Percentiles rank a stretch among this genome's conserved stretches.
phyloP scores from a whole-genome alignment of 2,888 invertebrate species.

The Thumatha senex region DNA sequence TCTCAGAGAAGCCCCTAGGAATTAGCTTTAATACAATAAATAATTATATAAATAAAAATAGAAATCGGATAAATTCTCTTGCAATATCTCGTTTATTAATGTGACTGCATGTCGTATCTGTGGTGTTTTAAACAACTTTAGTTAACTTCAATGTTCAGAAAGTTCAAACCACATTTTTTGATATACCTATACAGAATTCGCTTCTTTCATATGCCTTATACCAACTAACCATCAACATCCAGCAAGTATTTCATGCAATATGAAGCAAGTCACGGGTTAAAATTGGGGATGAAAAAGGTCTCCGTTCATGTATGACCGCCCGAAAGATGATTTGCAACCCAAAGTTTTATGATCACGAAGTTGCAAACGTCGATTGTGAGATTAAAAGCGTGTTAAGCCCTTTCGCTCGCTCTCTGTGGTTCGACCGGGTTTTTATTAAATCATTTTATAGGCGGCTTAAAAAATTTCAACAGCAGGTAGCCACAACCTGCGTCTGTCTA shows the following conservation, averaged over 20 bases:
- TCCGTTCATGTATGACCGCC: slow-evolving; percentile 27
- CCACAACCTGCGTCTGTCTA: too few relatives aligned
- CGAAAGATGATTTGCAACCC: slow-evolving; percentile 34
- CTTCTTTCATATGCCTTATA: slow-evolving; percentile 11
- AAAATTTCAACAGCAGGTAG: too few relatives aligned
- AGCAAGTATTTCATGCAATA: slow-evolving; percentile 15
- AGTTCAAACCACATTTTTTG: too few relatives aligned
- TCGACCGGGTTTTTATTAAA: slow-evolving; percentile 21
- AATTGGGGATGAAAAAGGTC: slow-evolving; percentile 37
- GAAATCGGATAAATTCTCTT: too few relatives aligned
- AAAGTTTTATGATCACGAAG: slow-evolving; percentile 35
- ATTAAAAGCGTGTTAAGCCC: slow-evolving; percentile 25
- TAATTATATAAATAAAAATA: too few relatives aligned
- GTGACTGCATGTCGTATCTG: too few relatives aligned
- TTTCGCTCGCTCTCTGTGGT: slow-evolving; percentile 20
- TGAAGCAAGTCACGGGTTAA: slow-evolving; percentile 35
- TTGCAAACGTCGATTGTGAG: slow-evolving; percentile 31
- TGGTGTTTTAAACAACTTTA: too few relatives aligned
- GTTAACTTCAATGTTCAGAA: too few relatives aligned
- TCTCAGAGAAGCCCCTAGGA: too few relatives aligned
- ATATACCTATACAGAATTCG: slow-evolving; percentile 1
- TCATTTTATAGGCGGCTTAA: slow-evolving; percentile 14
- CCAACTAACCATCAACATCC: slow-evolving; percentile 12
- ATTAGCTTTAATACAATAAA: too few relatives aligned
- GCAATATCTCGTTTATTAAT: too few relatives aligned